phyloP scores from a whole-genome alignment of 2,113 vertebrate species.

The Campylomormyrus numenius region DNA sequence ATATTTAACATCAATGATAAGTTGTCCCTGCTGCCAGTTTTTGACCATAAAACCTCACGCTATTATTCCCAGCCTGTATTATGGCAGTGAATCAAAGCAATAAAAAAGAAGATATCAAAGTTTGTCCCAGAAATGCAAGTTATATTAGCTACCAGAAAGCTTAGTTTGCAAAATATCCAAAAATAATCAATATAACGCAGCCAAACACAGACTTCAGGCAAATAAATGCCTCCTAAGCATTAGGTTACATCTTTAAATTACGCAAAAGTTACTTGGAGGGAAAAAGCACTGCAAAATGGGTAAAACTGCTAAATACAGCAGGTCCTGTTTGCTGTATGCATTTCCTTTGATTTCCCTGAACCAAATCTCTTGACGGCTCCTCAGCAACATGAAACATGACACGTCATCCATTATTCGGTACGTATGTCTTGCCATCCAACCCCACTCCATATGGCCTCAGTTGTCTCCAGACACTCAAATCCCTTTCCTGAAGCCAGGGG shows the following conservation, averaged over 20 bases:
- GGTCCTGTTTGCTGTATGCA: slow-evolving; percentile 58
- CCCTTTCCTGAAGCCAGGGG: slow-evolving; percentile 67
- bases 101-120: neutral
- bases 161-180: neutral
- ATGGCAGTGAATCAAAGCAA: neutral
- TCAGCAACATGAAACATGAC: slow-evolving; percentile 72
- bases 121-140: neutral
- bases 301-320: slow-evolving; percentile 48
- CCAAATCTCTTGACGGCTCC: slow-evolving; percentile 65
- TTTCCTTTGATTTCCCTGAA: slow-evolving; percentile 67
- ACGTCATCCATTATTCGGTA: slow-evolving; percentile 75
- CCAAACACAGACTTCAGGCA: neutral
- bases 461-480: slow-evolving; percentile 71
- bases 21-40: neutral
- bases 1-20: neutral
- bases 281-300: neutral
- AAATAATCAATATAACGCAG: neutral
- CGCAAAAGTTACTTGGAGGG: neutral
- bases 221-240: neutral
- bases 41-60: neutral
- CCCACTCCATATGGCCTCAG: slow-evolving; percentile 66
- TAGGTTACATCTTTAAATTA: neutral
- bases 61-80: neutral
- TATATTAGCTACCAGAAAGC: neutral
- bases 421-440: slow-evolving; percentile 62